Conservation (phyloP, 2,113 vertebrate genomes). For the Hyla sarda region DNA sequence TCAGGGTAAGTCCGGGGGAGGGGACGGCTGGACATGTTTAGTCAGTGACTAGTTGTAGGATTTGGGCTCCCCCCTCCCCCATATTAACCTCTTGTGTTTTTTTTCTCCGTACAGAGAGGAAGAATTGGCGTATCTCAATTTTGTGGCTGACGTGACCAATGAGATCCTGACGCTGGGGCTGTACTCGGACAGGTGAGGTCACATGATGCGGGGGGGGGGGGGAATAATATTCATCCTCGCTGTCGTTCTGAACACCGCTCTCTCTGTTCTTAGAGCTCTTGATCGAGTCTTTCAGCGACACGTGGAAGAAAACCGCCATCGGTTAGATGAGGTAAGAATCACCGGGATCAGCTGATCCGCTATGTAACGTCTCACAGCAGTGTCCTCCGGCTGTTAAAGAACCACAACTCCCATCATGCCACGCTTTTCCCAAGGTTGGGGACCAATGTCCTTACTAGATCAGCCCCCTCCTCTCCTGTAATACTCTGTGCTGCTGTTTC, state of each 20-base stretch:
- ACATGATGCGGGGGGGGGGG: neutral
- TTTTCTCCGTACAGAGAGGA: constrained; percentile 78
- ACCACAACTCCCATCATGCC: no score
- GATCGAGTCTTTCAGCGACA: constrained; percentile 75
- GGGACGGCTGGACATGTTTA: no score
- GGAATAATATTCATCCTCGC: neutral
- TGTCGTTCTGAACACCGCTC: neutral
- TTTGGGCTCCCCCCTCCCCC: neutral
- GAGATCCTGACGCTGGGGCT: constrained; percentile 88
- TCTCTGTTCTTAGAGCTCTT: constrained; percentile 73
- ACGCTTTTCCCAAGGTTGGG: no score
- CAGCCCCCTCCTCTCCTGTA: no score
- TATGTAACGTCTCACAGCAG: no score
- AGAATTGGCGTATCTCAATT: constrained; percentile 87
- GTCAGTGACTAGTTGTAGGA: neutral
- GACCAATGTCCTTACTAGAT: no score
- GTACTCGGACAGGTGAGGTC: constrained; percentile 87
- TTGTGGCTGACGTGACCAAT: constrained; percentile 89
- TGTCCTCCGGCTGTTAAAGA: no score
- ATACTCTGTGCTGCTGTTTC: no score
- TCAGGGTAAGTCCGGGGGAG: constrained; percentile 81
- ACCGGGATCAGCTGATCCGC: neutral
- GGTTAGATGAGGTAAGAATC: constrained; percentile 74
- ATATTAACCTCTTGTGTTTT: constrained; percentile 31
- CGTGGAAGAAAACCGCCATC: constrained; percentile 73